phyloP scores from a whole-genome alignment of 2,797 vertebrate genomes.

The Poeciliopsis infans region DNA sequence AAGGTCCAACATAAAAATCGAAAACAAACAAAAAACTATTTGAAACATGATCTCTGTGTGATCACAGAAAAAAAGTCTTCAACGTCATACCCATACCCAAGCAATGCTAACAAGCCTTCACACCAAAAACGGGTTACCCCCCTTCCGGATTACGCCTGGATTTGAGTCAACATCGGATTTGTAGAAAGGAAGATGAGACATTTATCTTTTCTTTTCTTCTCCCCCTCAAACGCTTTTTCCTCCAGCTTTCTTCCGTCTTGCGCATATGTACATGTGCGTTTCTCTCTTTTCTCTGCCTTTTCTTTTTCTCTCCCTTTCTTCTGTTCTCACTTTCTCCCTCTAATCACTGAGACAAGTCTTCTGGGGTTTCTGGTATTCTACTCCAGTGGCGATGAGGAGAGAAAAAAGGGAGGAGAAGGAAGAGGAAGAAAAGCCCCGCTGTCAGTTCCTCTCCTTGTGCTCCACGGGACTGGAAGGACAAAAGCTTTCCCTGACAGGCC shows the following conservation, averaged over 20 bases:
- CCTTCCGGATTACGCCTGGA: conserved; percentile 76
- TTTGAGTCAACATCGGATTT: conserved; percentile 79
- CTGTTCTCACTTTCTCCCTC: conserved; percentile 47
- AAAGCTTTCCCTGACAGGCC: conserved; percentile 64
- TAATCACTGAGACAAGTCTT: conserved; percentile 68
- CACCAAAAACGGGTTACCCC: conserved; percentile 63
- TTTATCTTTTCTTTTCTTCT: conserved; percentile 60
- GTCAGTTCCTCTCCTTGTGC: conserved; percentile 60
- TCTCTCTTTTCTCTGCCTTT: conserved; percentile 24
- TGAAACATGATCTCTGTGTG: conserved; percentile 31
- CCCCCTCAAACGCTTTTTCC: conserved; percentile 45
- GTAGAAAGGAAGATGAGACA: conserved; percentile 72
- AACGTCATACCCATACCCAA: conserved; percentile 48
- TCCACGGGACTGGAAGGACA: conserved; percentile 59
- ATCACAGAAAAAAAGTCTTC: conserved; percentile 34
- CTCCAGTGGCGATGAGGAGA: conserved; percentile 42
- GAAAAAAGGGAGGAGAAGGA: conserved; percentile 33
- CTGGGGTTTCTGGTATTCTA: conserved; percentile 59
- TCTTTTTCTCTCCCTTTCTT: conserved; percentile 37
- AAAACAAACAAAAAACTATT: conserved; percentile 39
- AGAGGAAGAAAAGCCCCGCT: conserved; percentile 56
- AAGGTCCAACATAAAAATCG: background rate
- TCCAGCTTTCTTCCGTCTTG: conserved; percentile 57
- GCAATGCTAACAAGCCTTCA: conserved; percentile 74
- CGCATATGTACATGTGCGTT: conserved; percentile 50